Conservation (phyloP, 2,113 vertebrate species). For the Zingel zingel region DNA sequence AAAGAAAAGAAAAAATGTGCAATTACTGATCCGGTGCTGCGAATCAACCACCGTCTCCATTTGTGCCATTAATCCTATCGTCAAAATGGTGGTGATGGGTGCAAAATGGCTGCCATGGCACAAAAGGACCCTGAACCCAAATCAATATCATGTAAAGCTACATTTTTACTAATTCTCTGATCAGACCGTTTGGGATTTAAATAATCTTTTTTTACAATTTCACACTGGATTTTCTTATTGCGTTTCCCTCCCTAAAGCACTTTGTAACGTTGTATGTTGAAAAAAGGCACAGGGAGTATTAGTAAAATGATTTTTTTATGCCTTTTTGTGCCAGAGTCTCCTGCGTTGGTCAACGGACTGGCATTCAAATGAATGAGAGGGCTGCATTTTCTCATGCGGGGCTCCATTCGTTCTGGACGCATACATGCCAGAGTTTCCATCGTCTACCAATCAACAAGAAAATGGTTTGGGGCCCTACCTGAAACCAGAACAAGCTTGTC, state of each 20-base stretch:
- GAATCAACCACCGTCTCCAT: slow-evolving; percentile 17
- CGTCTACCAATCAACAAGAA: no score
- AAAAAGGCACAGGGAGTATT: neutral
- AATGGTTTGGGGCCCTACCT: no score
- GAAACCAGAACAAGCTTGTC: no score
- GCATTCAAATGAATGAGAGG: no score
- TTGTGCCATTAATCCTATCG: slow-evolving; percentile 28
- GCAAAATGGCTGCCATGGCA: slow-evolving; percentile 53
- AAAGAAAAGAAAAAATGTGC: neutral
- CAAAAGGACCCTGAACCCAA: slow-evolving; percentile 19
- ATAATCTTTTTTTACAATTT: neutral
- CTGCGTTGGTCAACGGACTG: no score
- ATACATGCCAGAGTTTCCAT: no score
- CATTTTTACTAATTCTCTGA: neutral
- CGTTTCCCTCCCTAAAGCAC: neutral
- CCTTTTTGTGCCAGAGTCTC: no score
- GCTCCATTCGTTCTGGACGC: no score
- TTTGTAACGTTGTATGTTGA: neutral
- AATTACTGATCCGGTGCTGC: slow-evolving; percentile 12
- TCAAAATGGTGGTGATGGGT: slow-evolving; percentile 55
- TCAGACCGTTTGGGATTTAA: neutral
- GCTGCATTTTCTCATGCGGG: no score
- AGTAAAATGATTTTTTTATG: neutral
- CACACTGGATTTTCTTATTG: neutral
- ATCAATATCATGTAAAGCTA: slow-evolving; percentile 2